Percentiles rank a stretch among this genome's conserved stretches.
phyloP scores from a whole-genome alignment of 2,888 invertebrate species.

The Ennomos quercinarius region DNA sequence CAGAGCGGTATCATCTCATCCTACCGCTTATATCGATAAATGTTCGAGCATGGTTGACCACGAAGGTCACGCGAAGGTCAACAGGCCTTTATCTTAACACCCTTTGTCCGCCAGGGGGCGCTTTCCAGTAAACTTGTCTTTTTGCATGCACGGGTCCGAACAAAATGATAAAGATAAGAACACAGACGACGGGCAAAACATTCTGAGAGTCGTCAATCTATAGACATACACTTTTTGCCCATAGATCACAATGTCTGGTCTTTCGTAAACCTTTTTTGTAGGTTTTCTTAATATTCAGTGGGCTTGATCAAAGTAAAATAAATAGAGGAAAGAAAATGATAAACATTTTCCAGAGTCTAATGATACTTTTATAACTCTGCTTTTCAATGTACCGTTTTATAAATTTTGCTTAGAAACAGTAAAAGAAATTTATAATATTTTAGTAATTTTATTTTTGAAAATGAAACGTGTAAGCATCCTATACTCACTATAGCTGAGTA shows the following conservation, averaged over 20 bases:
- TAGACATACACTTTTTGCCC: slow-evolving; percentile 36
- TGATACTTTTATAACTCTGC: no score
- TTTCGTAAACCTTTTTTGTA: slow-evolving; percentile 9
- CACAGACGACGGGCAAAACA: slow-evolving; percentile 43
- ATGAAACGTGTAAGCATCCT: no score
- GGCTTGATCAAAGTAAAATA: no score
- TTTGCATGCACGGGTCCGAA: slow-evolving; percentile 54
- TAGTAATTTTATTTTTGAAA: no score
- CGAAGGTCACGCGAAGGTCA: slow-evolving; percentile 33
- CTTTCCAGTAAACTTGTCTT: slow-evolving; percentile 45
- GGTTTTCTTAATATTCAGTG: not conserved
- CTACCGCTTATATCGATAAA: slow-evolving; percentile 10
- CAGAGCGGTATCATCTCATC: slow-evolving; percentile 1
- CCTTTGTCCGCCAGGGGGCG: slow-evolving; percentile 35
- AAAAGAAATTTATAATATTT: no score
- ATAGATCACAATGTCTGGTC: slow-evolving; percentile 6
- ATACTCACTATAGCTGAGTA: no score
- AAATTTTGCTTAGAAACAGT: no score
- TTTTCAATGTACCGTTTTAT: no score
- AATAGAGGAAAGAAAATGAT: no score
- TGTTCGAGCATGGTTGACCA: slow-evolving; percentile 31
- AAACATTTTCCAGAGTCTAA: no score
- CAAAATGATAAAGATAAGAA: slow-evolving; percentile 63
- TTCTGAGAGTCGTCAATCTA: slow-evolving; percentile 47
- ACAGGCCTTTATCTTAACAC: slow-evolving; percentile 38